Conservation (phyloP, 2,888 invertebrate species). For the Amiota mariae region DNA sequence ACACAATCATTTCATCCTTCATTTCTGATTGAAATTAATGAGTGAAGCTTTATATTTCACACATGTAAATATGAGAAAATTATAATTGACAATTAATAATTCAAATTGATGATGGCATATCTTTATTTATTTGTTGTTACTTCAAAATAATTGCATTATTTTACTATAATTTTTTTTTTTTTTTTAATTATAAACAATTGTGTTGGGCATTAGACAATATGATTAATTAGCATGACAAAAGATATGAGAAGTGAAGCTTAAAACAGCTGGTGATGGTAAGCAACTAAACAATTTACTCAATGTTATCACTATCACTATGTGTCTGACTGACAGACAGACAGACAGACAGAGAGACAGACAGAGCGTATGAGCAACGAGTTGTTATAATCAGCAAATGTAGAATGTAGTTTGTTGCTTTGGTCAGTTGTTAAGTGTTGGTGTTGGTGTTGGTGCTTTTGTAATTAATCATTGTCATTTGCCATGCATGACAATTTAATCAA, state of each 20-base stretch:
- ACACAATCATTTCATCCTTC: not conserved
- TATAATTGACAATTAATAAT: too few relatives aligned
- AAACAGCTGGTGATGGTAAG: not conserved
- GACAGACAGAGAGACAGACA: too few relatives aligned
- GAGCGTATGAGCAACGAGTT: not conserved
- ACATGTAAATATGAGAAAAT: too few relatives aligned
- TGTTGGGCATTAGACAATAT: constrained; percentile 18
- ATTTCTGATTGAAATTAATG: constrained; percentile 6
- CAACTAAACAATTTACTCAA: not conserved
- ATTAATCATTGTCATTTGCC: constrained; percentile 49
- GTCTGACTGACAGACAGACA: too few relatives aligned
- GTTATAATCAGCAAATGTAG: too few relatives aligned
- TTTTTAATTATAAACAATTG: constrained; percentile 32
- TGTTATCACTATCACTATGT: not conserved
- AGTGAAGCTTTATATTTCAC: not conserved
- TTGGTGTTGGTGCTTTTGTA: constrained; percentile 23
- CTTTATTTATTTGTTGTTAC: too few relatives aligned
- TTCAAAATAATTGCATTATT: too few relatives aligned
- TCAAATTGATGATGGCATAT: too few relatives aligned
- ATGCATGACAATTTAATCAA: constrained; percentile 41
- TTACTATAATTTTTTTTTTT: constrained; percentile 36
- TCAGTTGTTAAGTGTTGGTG: constrained; percentile 7
- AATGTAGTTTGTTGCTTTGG: not conserved
- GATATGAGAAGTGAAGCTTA: not conserved
- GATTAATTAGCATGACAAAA: constrained; percentile 37